Evolutionary conservation across 1,140 invertebrate genomes (phyloP), one percentile per base, ranked within the genome.

Genomic region (Bombyx mandarina): DNA sequence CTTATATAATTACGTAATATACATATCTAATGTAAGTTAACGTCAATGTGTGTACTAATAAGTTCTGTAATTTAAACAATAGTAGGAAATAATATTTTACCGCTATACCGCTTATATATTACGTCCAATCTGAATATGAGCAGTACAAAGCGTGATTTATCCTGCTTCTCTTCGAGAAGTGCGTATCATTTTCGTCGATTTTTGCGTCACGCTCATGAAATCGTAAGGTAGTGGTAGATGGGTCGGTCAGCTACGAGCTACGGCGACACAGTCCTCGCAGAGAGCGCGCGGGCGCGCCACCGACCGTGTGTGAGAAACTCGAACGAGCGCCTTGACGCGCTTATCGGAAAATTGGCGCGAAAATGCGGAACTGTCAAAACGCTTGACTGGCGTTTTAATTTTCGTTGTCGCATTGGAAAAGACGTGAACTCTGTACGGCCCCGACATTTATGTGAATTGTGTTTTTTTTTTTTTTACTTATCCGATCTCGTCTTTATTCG

Each of bases 341-440:
- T 66, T 58, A 62, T 66, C 69, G 79, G 78, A 75, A 86, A 82
- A 82, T 77, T 82, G 72, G 74, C 82, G 82, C 81, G 79, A 86
- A 86, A 86, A 86, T 84, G 79, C 66, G 62, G 65, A 77, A 75
- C 67, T 74, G 73, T 75, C 77, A 79, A 70, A 71, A 67, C 68
- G 67, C 64, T 62, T 64, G 67, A 76, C 65, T 70, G 67, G 66
- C 73, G 65, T 75, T 68, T 71, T 66, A 65, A 71, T 74, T 71
- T 69, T 62, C 57, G 61, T 62, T 66, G 26, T 35, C 64, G 47
- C 61, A 57, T 55, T 46, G 57, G 52, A 53, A 63, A 54, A 55
- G 26, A 18, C 58, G 46, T 48, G 51, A 58, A 61, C 22, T 48
- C 12, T n/a, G 26, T 35, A 35, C 57, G 62, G 52, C 49, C 46